Evolutionary conservation across 92 coral and sea anemone species (phyloP), one percentile per base, ranked within the genome.

Genomic region (Scolanthus callimorphus): DNA sequence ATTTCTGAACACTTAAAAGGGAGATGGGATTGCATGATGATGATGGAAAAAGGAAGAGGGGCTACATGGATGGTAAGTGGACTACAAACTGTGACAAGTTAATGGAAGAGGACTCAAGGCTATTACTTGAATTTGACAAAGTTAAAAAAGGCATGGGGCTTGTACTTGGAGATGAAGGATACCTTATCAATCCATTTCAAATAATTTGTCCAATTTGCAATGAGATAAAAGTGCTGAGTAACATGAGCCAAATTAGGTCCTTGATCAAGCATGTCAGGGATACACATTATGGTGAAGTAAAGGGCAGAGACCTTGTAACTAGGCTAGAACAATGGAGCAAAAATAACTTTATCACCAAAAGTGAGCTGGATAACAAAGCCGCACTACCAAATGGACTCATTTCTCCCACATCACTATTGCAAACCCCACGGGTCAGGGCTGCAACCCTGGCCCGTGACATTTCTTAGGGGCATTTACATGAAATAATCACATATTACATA

Each of bases 371-470:
- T 31, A 3, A 62, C 6, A 34, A 15, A 22, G 83, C 66, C 28
- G 10, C 45, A 1, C 55, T 85, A 47, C 81, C 81, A 46, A 27
- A 30, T 31, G 78, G 65, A 34, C 48, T 74, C 17, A 10, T 49
- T 20, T 48, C 73, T 0, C 55, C 50, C 20, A 49, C 34, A 26
- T 31, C 51, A 20, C 23, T 80, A 21, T 4, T 68, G 21, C 15
- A 63, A 21, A 63, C 48, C 44, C 63, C 86, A 68, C 72, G 66
- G 77, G 83, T 85, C 79, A 84, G 85, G 82, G 60, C 76, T 31
- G 55, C 52, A 4, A 63, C 71, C 85, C 85, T 78, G 78, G 78
- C 90, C 90, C 79, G 81, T 78, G 90, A 64, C 75, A 84, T 84
- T 73, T 39, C 61, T 66, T 46, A 84, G 61, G 92, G 85, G 83